Evolutionary conservation across 2,113 vertebrate genomes (phyloP), one percentile per base, ranked within the genome.

Genomic region (Gobiocypris rarus): DNA sequence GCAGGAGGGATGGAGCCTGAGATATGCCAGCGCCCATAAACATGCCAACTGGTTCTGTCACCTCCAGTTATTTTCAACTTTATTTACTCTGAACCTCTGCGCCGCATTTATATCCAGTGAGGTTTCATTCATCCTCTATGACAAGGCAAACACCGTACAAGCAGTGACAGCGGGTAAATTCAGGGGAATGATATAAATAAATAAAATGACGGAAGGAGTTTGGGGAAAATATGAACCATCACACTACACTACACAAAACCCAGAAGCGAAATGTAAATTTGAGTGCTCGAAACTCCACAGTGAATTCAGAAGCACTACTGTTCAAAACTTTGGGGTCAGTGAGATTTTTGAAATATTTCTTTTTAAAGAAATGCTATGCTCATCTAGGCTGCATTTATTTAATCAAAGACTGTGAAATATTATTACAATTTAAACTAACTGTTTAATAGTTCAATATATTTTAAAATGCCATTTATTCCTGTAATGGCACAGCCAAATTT

Each of bases 1-100:
- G 76, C 41, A 17, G 38, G 19, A 61, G 50, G 52, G 70, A 54
- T 58, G 34, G 48, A 75, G 48, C 31, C 43, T 28, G 73, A 52
- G 73, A 75, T 54, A 56, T 76, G 50, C 26, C 58, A 80, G 59
- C 2, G 6, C 38, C n/a, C 54, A 38, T 73, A 61, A 85, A 77
- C 81, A 81, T 82, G 48, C 73, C 67, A 43, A 69, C 38, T 31
- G 82, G 77, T 76, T 83, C 75, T 31, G 82, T 48, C 69, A 14
- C 41, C 22, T 11, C 56, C 2, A 31, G 50, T 59, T 73, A 58
- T 71, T 74, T 73, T 34, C 54, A 63, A 45, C 45, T 71, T 85
- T 58, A 79, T 48, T 81, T 73, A 50, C 26, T 69, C 78, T 22
- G 59, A n/a, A 28, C 2, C 19, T 52, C 5, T 69, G 24, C 13